Evolutionary conservation across 2,797 vertebrate genomes (phyloP), one percentile per base, ranked within the genome.

Genomic region (Toxotes lorentzi): DNA sequence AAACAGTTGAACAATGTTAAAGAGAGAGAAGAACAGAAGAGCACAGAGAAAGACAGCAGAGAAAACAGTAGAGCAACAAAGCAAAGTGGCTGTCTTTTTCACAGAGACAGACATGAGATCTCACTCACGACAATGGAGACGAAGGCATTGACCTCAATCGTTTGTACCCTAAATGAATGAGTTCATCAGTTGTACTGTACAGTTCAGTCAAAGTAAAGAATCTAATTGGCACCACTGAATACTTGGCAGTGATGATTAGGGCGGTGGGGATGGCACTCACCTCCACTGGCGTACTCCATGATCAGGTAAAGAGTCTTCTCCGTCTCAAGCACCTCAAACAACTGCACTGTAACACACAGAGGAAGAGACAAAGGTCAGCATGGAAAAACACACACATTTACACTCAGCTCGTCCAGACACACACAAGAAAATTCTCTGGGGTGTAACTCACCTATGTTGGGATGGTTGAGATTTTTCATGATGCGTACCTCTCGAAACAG

Each of bases 261-360:
- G 2, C 3, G 40, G 10, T 16, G 43, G 21, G 2, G 40, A 11
- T 4, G 45, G 64, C 19, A 81, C 96, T 95, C 84, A 98, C 97
- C 97, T 56, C 97, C 97, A 0, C 97, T 98, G 79, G 97, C 97
- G 0, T 97, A 98, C 70, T 98, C 97, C 97, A 98, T 98, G 57
- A 98, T 95, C 89, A 98, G 94, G 93, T 98, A 98, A 19, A 98
- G 95, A 0, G 97, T 97, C 93, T 97, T 98, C 74, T 98, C 97
- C 0, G 97, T 98, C 91, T 98, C 97, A 0, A 98, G 98, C 87
- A 98, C 97, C 92, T 98, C 97, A 65, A 98, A 98, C 79, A 98
- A 91, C 74, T 97, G 96, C 72, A 98, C 97, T 98, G 94, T 65
- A 88, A 85, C 66, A 87, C 34, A 70, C 12, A 68, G 32, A 83